Evolutionary conservation across 2,797 vertebrate species (phyloP), one percentile per base, ranked within the genome.

Genomic region (Acipenser transmontanus): DNA sequence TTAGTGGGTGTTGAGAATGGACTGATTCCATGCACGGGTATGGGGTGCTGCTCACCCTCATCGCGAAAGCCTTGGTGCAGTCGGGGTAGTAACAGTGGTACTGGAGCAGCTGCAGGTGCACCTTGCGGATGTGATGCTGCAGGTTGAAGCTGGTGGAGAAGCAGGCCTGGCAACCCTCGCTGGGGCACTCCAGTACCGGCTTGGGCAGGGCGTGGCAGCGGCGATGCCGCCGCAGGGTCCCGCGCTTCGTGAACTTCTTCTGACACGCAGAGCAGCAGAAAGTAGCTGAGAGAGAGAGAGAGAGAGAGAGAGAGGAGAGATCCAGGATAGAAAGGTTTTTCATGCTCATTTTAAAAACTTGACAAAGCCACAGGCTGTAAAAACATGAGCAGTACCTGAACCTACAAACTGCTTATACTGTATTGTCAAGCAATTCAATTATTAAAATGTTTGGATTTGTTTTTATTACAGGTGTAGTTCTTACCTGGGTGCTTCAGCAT

Each of bases 121-220:
- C 81, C 74, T 91, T 93, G 64, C 85, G 84, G 68, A 93, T 90
- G 78, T 93, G 92, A 74, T 91, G 89, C 75, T 91, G 86, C 77
- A 93, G 76, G 79, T 92, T 93, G 66, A 93, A 93, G 71, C 89
- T 86, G 0, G 89, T 91, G 20, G 88, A 85, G 74, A 93, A 93
- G 51, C 85, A 88, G 1, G 86, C 82, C 74, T 84, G 73, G 75
- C 92, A 93, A 72, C 85, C 77, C 0, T 83, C 66, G 1, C 74
- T 81, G 7, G 91, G 91, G 65, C 92, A 93, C 6, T 82, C 66
- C 75, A 91, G 74, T 52, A 83, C 83, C 0, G 87, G 82, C 52
- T 85, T 90, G 64, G 86, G 84, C 59, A 78, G 76, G 0, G 81
- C 74, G 4, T 93, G 92, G 13, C 64, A 74, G 4, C 77, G 77